These are phyloP conservation scores for Plecturocebus donacophilus DNA, from an alignment of 2,113 vertebrate genomes.

Conservation along the genomic window DNA sequence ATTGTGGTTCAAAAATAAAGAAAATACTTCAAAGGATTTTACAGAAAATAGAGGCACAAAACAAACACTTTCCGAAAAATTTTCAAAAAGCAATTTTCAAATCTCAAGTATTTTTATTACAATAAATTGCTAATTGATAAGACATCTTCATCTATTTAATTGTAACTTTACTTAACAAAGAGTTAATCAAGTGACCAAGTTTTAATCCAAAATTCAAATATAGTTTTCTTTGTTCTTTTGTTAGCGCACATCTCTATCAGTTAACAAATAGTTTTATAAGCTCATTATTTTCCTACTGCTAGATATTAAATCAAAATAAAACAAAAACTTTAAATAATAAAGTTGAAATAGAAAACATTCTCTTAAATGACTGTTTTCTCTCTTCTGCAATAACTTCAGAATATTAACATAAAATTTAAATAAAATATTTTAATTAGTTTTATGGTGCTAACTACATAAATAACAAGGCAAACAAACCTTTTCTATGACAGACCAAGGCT, in stretches of 20 bases:
- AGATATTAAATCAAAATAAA: slow-evolving; percentile 13
- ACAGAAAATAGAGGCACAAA: slow-evolving; percentile 1
- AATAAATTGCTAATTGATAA: neutral
- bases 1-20: neutral
- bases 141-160: slow-evolving; percentile 3
- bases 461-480: slow-evolving; percentile 87
- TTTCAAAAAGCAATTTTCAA: slow-evolving; percentile 24
- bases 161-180: slow-evolving; percentile 15
- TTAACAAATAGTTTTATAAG: neutral
- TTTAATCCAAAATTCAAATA: slow-evolving; percentile 52
- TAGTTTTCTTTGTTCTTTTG: too few species aligned
- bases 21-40: slow-evolving; percentile 39
- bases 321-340: slow-evolving; percentile 16
- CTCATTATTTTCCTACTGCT: neutral
- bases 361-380: neutral
- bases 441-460: neutral
- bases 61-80: slow-evolving; percentile 29
- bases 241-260: too few species aligned
- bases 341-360: slow-evolving; percentile 11
- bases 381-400: neutral
- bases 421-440: neutral
- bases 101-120: slow-evolving; percentile 18
- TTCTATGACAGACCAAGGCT: slow-evolving; percentile 96
- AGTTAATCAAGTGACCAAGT: slow-evolving; percentile 34
- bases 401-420: neutral